phyloP scores from a whole-genome alignment of 2,797 vertebrate species.

The Etheostoma perlongum region DNA sequence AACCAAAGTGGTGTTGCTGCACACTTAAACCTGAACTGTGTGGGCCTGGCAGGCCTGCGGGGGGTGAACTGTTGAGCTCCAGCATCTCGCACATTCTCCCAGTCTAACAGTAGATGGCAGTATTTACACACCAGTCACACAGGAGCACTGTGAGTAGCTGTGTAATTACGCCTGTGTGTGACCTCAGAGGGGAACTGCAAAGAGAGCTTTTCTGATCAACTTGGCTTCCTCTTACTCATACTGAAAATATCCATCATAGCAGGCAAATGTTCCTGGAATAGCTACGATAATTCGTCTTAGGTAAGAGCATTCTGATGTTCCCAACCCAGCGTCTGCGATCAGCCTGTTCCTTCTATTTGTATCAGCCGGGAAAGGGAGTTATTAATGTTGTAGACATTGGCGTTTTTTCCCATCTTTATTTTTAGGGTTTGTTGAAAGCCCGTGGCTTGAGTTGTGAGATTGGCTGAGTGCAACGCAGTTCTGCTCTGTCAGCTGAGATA shows the following conservation, averaged over 20 bases:
- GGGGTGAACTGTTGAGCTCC: conserved; percentile 19
- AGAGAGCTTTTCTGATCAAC: conserved; percentile 73
- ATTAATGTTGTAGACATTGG: conserved; percentile 64
- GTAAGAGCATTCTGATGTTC: conserved; percentile 73
- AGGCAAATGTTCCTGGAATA: conserved; percentile 65
- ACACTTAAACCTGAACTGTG: conserved; percentile 36
- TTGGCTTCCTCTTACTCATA: conserved; percentile 62
- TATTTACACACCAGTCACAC: conserved; percentile 60
- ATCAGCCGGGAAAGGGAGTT: conserved; percentile 52
- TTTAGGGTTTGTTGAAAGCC: conserved; percentile 50
- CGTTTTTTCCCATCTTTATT: conserved; percentile 53
- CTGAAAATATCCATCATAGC: conserved; percentile 71
- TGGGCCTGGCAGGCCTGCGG: conserved; percentile 24
- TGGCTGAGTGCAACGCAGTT: conserved; percentile 27
- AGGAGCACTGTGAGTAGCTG: conserved; percentile 14
- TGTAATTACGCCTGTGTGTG: conserved; percentile 61
- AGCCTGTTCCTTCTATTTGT: conserved; percentile 64
- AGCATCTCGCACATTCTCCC: not conserved
- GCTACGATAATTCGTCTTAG: conserved; percentile 62
- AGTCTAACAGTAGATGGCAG: conserved; percentile 78
- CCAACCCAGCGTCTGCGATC: conserved; percentile 54
- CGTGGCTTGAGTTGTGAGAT: conserved; percentile 28
- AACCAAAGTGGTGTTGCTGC: conserved; percentile 24
- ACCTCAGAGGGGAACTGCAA: conserved; percentile 71
- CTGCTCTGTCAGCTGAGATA: conserved; percentile 6